Evolutionary conservation across 92 coral and sea anemone species (phyloP).

Genomic region (Blastomussa wellsi): DNA sequence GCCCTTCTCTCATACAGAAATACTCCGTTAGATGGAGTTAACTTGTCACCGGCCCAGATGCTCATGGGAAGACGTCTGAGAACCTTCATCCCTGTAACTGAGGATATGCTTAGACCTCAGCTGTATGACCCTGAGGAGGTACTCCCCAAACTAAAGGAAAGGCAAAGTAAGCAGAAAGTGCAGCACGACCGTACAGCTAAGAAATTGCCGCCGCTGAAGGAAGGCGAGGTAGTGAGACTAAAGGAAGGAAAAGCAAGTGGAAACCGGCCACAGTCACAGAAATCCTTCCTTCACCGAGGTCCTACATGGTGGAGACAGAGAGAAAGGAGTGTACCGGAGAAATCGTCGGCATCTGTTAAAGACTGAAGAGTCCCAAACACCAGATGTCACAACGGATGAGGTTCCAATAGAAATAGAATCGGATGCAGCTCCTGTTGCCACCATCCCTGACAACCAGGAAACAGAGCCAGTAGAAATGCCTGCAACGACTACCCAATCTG

Average conservation of each 20-base stretch:
- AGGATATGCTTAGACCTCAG: conserved; percentile 31
- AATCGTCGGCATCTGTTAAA: conserved; percentile 19
- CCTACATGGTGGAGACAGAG: conserved; percentile 36
- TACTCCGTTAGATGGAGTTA: conserved; percentile 16
- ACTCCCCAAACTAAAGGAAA: too few relatives aligned
- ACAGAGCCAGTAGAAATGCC: too few relatives aligned
- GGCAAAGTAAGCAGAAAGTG: too few relatives aligned
- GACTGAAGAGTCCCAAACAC: conserved; percentile 21
- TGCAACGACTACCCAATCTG: too few relatives aligned
- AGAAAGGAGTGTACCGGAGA: conserved; percentile 32
- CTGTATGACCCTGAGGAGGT: conserved; percentile 36
- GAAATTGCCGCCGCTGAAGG: too few relatives aligned
- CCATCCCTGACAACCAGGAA: too few relatives aligned
- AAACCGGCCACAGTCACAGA: conserved; percentile 27
- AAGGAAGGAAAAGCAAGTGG: too few relatives aligned
- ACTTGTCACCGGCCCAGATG: conserved; percentile 44
- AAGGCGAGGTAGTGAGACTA: too few relatives aligned
- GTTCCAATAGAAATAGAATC: too few relatives aligned
- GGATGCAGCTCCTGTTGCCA: too few relatives aligned
- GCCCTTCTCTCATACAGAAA: conserved; percentile 40
- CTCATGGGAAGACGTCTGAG: conserved; percentile 45
- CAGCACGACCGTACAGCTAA: too few relatives aligned
- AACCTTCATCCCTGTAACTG: conserved; percentile 2
- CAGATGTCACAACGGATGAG: too few relatives aligned
- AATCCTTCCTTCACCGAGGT: conserved; percentile 15